Conservation (phyloP, 2,797 vertebrate genomes). For the Paguma larvata region DNA sequence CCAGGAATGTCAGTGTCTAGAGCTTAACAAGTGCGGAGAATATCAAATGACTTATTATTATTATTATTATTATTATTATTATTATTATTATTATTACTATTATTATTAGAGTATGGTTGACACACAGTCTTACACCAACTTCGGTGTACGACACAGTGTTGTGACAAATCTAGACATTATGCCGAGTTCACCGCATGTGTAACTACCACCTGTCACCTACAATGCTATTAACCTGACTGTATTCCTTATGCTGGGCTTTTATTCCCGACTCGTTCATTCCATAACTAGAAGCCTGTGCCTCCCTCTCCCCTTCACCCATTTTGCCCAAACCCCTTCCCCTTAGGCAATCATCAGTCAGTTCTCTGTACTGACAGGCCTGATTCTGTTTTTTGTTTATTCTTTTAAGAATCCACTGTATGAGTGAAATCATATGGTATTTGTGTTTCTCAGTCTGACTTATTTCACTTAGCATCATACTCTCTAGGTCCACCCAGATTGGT, state of each 20-base stretch:
- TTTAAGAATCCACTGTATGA: neutral
- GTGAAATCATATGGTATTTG: neutral
- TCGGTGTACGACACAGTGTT: neutral
- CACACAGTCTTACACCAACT: neutral
- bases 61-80: neutral
- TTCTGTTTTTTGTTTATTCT: neutral
- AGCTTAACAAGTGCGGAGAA: neutral
- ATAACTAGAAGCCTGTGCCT: neutral
- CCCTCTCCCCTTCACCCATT: neutral
- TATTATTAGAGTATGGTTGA: neutral
- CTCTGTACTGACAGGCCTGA: neutral
- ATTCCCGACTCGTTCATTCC: neutral
- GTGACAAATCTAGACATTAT: neutral
- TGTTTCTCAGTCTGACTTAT: neutral
- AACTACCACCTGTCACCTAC: neutral
- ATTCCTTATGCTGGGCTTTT: neutral
- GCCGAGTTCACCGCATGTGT: neutral
- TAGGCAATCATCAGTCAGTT: neutral
- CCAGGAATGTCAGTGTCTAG: neutral
- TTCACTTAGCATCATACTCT: neutral
- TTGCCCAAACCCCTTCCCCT: neutral
- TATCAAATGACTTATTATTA: neutral
- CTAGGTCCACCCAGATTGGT: neutral
- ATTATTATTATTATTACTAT: too few relatives aligned
- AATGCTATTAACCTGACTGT: neutral